Percentiles rank a stretch among this genome's conserved stretches.
Evolutionary conservation across 2,113 vertebrate genomes (phyloP).

Genomic region (Artemisiospiza belli): DNA sequence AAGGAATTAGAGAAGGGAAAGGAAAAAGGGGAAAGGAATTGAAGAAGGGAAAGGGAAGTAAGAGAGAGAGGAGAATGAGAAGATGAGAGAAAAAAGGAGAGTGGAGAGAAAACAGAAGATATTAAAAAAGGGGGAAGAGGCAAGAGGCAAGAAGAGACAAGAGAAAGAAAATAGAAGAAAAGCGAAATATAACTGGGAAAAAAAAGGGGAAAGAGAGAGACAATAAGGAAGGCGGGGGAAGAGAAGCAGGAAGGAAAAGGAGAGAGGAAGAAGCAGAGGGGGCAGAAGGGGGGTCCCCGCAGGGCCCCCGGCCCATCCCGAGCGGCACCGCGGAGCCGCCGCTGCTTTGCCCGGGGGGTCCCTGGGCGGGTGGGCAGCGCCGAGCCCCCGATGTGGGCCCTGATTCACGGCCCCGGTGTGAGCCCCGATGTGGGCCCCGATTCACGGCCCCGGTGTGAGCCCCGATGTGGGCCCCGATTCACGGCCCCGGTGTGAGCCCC

Average conservation of each 20-base stretch:
- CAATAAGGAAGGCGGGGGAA: not conserved
- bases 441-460: constrained; percentile 66
- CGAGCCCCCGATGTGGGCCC: not conserved
- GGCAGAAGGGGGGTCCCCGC: not conserved
- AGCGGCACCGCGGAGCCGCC: constrained; percentile 63
- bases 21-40: fast-evolving
- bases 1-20: too few species aligned
- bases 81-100: not conserved
- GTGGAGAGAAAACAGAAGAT: not conserved
- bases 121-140: not conserved
- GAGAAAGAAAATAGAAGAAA: not conserved
- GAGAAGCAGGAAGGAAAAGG: not conserved
- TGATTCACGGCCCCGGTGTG: not conserved
- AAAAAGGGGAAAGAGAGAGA: not conserved
- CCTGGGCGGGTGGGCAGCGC: not conserved
- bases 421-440: constrained; percentile 26
- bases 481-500: too few species aligned
- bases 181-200: not conserved
- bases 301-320: not conserved
- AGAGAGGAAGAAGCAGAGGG: not conserved
- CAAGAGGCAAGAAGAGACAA: not conserved
- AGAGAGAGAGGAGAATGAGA: not conserved
- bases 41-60: too few species aligned
- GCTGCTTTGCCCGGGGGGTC: constrained; percentile 56
- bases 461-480: too few species aligned